Evolutionary conservation across 1,140 invertebrate species (phyloP), one percentile per base, ranked within the genome.

Genomic region (Sinonovacula constricta): DNA sequence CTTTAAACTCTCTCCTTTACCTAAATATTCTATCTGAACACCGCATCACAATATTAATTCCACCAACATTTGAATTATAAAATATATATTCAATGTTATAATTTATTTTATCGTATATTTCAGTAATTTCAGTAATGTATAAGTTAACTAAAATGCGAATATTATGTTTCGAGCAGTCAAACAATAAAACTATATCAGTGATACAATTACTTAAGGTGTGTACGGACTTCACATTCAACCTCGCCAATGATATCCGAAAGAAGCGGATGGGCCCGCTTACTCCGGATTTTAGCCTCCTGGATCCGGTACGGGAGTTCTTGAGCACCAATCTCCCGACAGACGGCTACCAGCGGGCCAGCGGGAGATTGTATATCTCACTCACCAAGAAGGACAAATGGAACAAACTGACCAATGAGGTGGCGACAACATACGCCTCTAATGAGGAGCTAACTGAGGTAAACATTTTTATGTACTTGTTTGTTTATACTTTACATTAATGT

Each of bases 391-490:
- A 59, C 31, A 56, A 54, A 33, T 68, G 62, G 18, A 66, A 79
- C 0, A 85, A 81, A 22, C 83, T 82, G 24, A 70, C 85, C 56
- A 90, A 89, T 79, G 81, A 84, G 36, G 54, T 88, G 12, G 71
- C 86, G 0, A 80, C 83, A 2, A 53, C 82, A n/a, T 90, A 81
- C 56, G 31, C 65, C 3, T 86, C 85, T 0, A 84, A 81, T 18
- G 83, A 86, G 31, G 82, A 88, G 53, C 74, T 90, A 2, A 84
- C 89, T 51, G 72, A 90, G 80, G 88, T 90, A 63, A n/a, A n/a
- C n/a, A n/a, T n/a, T n/a, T n/a, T n/a, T n/a, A n/a, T n/a, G n/a
- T n/a, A n/a, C n/a, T n/a, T n/a, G n/a, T n/a, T n/a, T n/a, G n/a
- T n/a, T n/a, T n/a, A n/a, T n/a, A n/a, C n/a, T n/a, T n/a, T n/a